Evolutionary conservation across 2,797 vertebrate genomes (phyloP), one percentile per base, ranked within the genome.

Genomic region (Molossus molossus): DNA sequence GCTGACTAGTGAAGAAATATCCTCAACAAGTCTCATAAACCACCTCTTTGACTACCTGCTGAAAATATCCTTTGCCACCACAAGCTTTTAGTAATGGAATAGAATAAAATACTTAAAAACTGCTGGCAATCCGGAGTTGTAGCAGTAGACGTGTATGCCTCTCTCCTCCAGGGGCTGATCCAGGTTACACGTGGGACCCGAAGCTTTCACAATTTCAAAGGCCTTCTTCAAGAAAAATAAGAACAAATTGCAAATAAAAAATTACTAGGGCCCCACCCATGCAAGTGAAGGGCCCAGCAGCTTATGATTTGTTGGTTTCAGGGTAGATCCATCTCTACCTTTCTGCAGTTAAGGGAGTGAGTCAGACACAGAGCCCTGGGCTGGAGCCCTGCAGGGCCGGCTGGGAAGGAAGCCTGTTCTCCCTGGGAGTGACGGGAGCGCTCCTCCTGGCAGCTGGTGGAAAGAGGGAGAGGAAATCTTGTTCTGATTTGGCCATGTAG

Each of bases 1-100:
- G 27, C 45, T 79, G 73, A 60, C 50, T 18, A 57, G 29, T 50
- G 55, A 87, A 91, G 72, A 93, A 86, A 50, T 80, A 93, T 29
- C 37, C n/a, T 76, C 17, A 21, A 21, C 70, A 37, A 13, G 37
- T 67, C 48, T 84, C 50, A 77, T 60, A 75, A 73, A 40, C 4
- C 15, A 75, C 9, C 29, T 81, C 29, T 79, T 94, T 53, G 64
- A 85, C 88, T 53, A 64, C 10, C 45, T 89, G 37, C 17, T 92
- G 27, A 73, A 83, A 95, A 80, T 82, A 58, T 60, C 65, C n/a
- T 87, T 27, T 15, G 40, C 50, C 27, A 50, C 23, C 8, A 73
- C 2, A 91, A 53, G n/a, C 21, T 81, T 91, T 88, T 48, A 77
- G 53, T 64, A 48, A 62, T 23, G 76, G 29, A 75, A 10, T 25